Evolutionary conservation across 1,140 invertebrate species (phyloP).

Genomic region (Orius laevigatus): DNA sequence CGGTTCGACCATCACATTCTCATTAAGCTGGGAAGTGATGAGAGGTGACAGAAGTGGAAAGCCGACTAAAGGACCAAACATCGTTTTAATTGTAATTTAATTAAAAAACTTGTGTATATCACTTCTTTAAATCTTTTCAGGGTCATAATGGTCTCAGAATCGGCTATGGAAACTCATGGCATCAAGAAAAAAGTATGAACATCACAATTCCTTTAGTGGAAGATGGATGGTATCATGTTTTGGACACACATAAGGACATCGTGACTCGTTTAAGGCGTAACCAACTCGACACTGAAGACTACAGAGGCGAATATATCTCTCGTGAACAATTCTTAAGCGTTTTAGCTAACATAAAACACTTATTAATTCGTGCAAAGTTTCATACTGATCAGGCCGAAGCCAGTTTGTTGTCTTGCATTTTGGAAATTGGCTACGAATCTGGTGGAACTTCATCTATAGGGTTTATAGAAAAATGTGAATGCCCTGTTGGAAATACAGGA

Average conservation of each 20-base stretch:
- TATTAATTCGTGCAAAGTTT: conserved; percentile 80
- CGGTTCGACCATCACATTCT: conserved; percentile 61
- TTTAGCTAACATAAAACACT: conserved; percentile 55
- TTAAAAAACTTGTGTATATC: conserved; percentile 17
- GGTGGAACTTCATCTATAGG: conserved; percentile 13
- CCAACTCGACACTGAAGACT: conserved; percentile 31
- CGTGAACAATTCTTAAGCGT: conserved; percentile 68
- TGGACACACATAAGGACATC: conserved; percentile 39
- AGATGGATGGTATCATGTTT: conserved; percentile 55
- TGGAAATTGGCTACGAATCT: conserved; percentile 19
- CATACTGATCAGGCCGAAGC: conserved; percentile 89
- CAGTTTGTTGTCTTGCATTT: conserved; percentile 16
- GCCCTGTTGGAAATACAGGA: conserved; percentile 50
- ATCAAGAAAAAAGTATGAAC: conserved; percentile 37
- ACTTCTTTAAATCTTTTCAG: conserved; percentile 21
- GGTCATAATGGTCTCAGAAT: conserved; percentile 51
- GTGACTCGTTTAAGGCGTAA: conserved; percentile 27
- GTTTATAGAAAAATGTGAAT: conserved; percentile 35
- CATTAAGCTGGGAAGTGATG: conserved; percentile 67
- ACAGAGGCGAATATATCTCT: conserved; percentile 43
- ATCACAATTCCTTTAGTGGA: conserved; percentile 50
- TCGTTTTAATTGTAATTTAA: conserved; percentile 58
- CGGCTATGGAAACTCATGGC: conserved; percentile 47
- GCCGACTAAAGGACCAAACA: conserved; percentile 65
- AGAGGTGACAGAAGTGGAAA: conserved; percentile 76